Evolutionary conservation across 2,113 vertebrate species (phyloP).

Genomic region (Elachura formosa): DNA sequence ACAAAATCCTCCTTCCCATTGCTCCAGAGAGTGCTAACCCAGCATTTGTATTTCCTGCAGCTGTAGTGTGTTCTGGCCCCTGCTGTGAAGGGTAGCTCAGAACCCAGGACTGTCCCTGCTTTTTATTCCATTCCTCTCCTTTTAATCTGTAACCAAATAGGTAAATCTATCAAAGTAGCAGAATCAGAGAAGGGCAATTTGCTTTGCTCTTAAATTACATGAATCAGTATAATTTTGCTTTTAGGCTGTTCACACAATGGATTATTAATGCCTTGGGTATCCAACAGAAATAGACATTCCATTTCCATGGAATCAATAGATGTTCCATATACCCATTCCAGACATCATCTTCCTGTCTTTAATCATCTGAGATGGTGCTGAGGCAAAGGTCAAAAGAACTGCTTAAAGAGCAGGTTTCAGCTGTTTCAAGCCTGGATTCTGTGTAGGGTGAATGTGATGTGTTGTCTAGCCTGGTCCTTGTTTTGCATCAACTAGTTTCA

Average conservation of each 20-base stretch:
- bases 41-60: not conserved
- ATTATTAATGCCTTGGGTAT: not conserved
- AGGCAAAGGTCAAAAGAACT: not conserved
- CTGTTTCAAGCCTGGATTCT: not conserved
- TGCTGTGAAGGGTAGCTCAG: not conserved
- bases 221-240: not conserved
- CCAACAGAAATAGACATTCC: fast-evolving
- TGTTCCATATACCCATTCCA: not conserved
- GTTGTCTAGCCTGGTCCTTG: not conserved
- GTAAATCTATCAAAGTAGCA: not conserved
- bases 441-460: not conserved
- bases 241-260: not conserved
- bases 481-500: not conserved
- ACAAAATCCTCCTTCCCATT: not conserved
- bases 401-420: not conserved
- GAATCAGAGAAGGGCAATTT: not conserved
- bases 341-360: not conserved
- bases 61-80: not conserved
- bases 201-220: not conserved
- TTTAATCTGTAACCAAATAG: not conserved
- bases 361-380: not conserved
- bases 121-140: not conserved
- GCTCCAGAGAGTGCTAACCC: not conserved
- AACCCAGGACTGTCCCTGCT: not conserved
- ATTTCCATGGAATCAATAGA: not conserved